phyloP scores from a whole-genome alignment of 2,888 invertebrate species.

The Orchesella flavescens region DNA sequence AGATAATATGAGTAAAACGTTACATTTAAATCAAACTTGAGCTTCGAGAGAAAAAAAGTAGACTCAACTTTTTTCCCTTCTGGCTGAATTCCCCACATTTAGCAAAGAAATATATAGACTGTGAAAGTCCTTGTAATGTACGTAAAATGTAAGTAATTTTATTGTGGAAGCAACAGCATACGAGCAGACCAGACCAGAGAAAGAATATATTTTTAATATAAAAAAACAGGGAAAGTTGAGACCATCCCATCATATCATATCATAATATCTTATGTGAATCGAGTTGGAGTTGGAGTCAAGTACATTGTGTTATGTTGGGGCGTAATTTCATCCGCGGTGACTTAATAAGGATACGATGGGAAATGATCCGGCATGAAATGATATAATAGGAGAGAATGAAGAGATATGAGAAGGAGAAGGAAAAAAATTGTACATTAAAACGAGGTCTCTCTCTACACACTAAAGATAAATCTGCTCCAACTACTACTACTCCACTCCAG shows the following conservation, averaged over 20 bases:
- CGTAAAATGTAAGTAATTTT: too few species aligned
- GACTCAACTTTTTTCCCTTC: slow-evolving; percentile 12
- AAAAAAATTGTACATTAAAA: slow-evolving; percentile 9
- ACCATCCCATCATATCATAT: background rate
- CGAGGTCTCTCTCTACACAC: background rate
- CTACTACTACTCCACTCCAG: background rate
- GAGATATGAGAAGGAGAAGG: background rate
- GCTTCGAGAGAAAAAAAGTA: slow-evolving; percentile 2
- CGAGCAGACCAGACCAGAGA: too few species aligned
- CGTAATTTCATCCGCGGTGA: slow-evolving; percentile 23
- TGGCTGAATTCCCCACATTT: slow-evolving; percentile 9
- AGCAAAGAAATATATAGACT: background rate
- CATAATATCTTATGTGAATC: too few species aligned
- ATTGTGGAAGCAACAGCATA: background rate
- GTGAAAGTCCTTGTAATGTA: background rate
- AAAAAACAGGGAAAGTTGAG: slow-evolving; percentile 14
- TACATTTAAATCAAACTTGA: slow-evolving; percentile 14
- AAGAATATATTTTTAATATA: background rate
- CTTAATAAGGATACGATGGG: slow-evolving; percentile 36
- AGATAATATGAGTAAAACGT: slow-evolving; percentile 23
- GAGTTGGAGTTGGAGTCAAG: background rate
- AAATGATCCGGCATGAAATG: slow-evolving; percentile 38
- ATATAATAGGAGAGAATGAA: slow-evolving; percentile 47
- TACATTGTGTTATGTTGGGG: background rate
- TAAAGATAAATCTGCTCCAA: background rate